Percentiles rank a stretch among this genome's conserved stretches.
Conservation (phyloP, 2,113 vertebrate species). For the Alligator sinensis region DNA sequence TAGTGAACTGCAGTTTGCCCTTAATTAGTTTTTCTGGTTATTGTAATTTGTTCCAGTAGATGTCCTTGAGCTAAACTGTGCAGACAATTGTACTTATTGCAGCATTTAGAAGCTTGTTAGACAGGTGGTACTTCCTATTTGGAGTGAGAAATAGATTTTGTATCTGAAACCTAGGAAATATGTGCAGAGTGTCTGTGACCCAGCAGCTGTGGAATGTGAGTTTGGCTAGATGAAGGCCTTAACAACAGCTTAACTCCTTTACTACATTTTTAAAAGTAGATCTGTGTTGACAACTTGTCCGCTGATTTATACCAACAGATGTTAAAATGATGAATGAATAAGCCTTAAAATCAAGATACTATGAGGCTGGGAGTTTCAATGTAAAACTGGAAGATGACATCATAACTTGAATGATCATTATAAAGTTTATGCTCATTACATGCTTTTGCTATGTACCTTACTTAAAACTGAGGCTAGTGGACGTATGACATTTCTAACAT, state of each 20-base stretch:
- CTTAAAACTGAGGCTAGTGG: neutral
- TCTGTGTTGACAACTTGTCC: constrained; percentile 54
- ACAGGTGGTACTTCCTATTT: constrained; percentile 24
- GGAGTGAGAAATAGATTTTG: neutral
- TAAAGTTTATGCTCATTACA: neutral
- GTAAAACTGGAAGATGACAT: constrained; percentile 21
- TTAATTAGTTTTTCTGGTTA: constrained; percentile 58
- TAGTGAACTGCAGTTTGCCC: constrained; percentile 37
- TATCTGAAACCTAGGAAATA: constrained; percentile 45
- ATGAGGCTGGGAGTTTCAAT: constrained; percentile 32
- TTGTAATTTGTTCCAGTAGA: constrained; percentile 13
- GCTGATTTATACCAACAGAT: neutral
- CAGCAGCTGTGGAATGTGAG: constrained; percentile 61
- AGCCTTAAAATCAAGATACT: constrained; percentile 40
- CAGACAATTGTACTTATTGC: constrained; percentile 9
- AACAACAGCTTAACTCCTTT: constrained; percentile 44
- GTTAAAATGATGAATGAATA: constrained; percentile 24
- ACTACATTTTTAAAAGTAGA: constrained; percentile 39
- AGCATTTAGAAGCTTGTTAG: neutral
- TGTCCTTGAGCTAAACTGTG: constrained; percentile 51
- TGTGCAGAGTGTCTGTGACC: constrained; percentile 41
- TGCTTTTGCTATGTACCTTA: neutral
- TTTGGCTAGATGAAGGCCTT: constrained; percentile 60
- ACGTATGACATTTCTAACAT: constrained; percentile 4
- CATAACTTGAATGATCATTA: neutral